Percentiles rank a stretch among this genome's conserved stretches.
Evolutionary conservation across 1,140 invertebrate genomes (phyloP).

Genomic region (Lepidostoma basale): DNA sequence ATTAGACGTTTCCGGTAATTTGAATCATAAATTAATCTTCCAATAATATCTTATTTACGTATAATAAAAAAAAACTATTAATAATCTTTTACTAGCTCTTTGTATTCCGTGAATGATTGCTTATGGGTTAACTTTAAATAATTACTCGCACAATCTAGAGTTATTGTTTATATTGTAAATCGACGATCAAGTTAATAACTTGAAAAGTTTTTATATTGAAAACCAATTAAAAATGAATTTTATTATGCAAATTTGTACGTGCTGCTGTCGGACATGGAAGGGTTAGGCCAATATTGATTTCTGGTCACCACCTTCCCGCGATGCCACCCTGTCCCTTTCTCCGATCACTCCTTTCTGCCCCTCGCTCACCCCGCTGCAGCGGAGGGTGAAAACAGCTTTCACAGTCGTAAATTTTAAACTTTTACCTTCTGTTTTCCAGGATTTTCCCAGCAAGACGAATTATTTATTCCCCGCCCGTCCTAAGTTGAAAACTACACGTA

Average conservation of each 20-base stretch:
- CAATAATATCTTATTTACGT: too few species aligned
- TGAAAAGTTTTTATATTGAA: too few species aligned
- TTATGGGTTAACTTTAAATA: too few species aligned
- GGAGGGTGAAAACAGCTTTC: constrained; percentile 10
- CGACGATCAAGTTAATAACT: too few species aligned
- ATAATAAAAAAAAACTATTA: too few species aligned
- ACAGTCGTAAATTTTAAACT: constrained; percentile 17
- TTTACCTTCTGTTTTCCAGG: constrained; percentile 19
- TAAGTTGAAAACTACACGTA: neutral
- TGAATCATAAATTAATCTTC: too few species aligned
- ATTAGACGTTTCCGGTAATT: too few species aligned
- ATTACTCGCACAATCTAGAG: too few species aligned
- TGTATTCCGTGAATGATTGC: too few species aligned
- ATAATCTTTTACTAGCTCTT: too few species aligned
- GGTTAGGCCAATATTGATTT: constrained; percentile 36
- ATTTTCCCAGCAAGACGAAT: constrained; percentile 12
- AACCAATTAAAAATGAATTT: constrained; percentile 9
- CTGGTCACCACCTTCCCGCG: constrained; percentile 14
- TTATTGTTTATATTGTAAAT: too few species aligned
- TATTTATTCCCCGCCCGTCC: neutral
- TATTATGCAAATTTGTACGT: constrained; percentile 23
- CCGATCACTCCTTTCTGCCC: neutral
- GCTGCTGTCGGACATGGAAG: constrained; percentile 5
- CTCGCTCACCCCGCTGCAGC: neutral
- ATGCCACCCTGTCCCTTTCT: neutral